Conservation (phyloP, 2,888 invertebrate genomes). For the Cremastobaeus sp. region DNA sequence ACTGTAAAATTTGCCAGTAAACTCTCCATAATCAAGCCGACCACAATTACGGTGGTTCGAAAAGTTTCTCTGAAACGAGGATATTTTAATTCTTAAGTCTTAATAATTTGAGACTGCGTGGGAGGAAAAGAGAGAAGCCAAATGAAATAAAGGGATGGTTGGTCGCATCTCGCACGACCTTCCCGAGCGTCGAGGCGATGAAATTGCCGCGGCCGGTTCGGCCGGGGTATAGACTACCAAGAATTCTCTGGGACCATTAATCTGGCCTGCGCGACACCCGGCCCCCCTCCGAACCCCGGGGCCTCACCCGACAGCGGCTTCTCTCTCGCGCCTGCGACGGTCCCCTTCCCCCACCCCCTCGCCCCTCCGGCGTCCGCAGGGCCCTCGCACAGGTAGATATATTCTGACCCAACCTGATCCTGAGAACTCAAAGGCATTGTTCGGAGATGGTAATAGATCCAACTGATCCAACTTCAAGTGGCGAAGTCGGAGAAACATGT, state of each 20-base stretch:
- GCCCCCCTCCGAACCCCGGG: constrained; percentile 52
- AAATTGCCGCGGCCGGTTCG: constrained; percentile 62
- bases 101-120: constrained; percentile 21
- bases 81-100: constrained; percentile 45
- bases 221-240: constrained; percentile 70
- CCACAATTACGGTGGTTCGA: no score
- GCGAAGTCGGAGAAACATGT: constrained; percentile 38
- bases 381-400: constrained; percentile 51
- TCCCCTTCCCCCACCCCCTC: constrained; percentile 24
- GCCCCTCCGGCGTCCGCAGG: constrained; percentile 31
- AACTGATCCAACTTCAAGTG: constrained; percentile 51
- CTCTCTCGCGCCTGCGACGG: constrained; percentile 54
- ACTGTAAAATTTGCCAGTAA: no score
- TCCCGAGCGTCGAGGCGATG: constrained; percentile 59
- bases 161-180: constrained; percentile 55
- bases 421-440: constrained; percentile 63
- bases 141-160: constrained; percentile 43
- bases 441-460: constrained; percentile 60
- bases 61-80: constrained; percentile 17
- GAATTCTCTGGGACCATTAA: constrained; percentile 76
- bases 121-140: constrained; percentile 36
- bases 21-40: background rate
- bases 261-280: constrained; percentile 75
- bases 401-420: constrained; percentile 60
- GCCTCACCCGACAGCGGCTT: constrained; percentile 42